Percentiles rank a stretch among this genome's conserved stretches.
Conservation (phyloP, 2,113 vertebrate species). For the Trematomus loennbergii region DNA sequence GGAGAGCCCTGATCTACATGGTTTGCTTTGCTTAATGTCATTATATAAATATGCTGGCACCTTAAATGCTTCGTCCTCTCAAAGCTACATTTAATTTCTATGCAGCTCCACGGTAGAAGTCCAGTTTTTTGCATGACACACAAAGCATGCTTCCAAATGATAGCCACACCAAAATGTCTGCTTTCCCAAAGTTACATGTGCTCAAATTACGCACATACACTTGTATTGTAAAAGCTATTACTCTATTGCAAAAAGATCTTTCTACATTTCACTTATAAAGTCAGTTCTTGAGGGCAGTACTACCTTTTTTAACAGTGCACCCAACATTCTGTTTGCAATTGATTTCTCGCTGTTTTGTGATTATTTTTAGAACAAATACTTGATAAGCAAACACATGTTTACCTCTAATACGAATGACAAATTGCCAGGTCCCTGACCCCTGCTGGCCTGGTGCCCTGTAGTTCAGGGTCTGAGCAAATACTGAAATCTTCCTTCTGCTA, state of each 20-base stretch:
- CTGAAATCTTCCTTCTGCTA: background rate
- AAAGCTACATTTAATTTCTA: background rate
- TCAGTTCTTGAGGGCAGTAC: background rate
- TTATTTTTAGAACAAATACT: background rate
- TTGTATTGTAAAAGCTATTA: background rate
- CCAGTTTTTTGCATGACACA: background rate
- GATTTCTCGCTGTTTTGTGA: too few relatives aligned
- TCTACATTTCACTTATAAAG: background rate
- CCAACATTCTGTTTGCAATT: too few relatives aligned
- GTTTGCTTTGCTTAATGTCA: background rate
- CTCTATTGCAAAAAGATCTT: background rate
- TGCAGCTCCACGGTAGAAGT: background rate
- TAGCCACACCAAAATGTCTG: too few relatives aligned
- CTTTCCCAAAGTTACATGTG: too few relatives aligned
- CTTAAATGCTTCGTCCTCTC: background rate
- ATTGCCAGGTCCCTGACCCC: conserved; percentile 4
- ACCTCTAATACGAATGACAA: background rate
- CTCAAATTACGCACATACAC: background rate
- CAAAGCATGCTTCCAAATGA: too few relatives aligned
- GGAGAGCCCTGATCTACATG: too few relatives aligned
- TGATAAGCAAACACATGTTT: background rate
- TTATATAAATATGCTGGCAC: background rate
- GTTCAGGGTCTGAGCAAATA: background rate
- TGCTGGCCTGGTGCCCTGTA: background rate
- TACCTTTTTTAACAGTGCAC: too few relatives aligned